Evolutionary conservation across 92 coral and sea anemone species (phyloP), one percentile per base, ranked within the genome.

Genomic region (Meandrina meandrites): DNA sequence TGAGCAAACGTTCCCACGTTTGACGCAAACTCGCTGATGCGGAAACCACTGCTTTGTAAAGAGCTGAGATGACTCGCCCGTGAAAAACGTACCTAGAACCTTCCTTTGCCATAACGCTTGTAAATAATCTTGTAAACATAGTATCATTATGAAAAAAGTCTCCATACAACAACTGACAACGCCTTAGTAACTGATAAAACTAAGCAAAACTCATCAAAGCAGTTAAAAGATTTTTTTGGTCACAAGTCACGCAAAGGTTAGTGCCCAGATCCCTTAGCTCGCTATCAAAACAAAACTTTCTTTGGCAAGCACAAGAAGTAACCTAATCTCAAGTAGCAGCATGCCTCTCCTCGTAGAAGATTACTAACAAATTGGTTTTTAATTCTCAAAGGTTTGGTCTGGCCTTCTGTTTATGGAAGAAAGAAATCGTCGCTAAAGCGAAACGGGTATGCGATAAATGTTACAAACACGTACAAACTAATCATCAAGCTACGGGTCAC

Each of bases 1-100:
- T 36, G 6, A 16, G 75, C 14, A 81, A 81, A 81, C 19, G 36
- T 81, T 81, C 84, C 84, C 75, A 81, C 75, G 75, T 64, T 80
- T 47, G 34, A 18, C 37, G 24, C n/a, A 32, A 78, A 34, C 27
- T 18, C 77, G n/a, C 76, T 36, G 40, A 15, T 0, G 76, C 47
- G 22, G 40, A 71, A 71, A 17, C 21, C 8, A 3, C 13, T 34
- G 71, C 8, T 66, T 24, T 9, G 27, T 66, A 8, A 24, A 8
- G 15, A 34, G 76, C 34, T 69, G 40, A 15, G 72, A 66, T 0
- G 34, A 67, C 34, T 30, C 36, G 35, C 15, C 17, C 22, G 24
- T 1, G n/a, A 21, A 1, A 13, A 13, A 13, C 58, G 17, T 53
- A 53, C 5, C 15, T 56, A 60, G 28, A 60, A 60, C 30, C 28